Conservation (phyloP, 2,888 invertebrate species). For the Drosophila nigricruria region DNA sequence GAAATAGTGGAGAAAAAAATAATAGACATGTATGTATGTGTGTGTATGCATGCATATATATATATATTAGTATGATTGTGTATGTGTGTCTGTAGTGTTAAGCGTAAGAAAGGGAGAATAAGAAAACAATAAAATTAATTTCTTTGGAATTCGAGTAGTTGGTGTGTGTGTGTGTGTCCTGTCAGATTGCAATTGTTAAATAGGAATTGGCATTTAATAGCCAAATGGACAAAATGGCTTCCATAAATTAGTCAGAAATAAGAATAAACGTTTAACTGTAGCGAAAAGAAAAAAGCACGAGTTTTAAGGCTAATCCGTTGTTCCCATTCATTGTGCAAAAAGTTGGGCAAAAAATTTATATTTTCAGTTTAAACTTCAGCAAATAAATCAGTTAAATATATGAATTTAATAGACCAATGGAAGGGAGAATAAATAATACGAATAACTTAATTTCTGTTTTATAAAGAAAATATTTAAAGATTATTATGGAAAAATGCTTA, state of each 20-base stretch:
- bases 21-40: neutral
- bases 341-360: neutral
- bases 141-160: conserved; percentile 27
- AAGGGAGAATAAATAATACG: too few species aligned
- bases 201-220: conserved; percentile 18
- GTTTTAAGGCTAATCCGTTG: neutral
- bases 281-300: neutral
- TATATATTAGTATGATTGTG: neutral
- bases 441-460: too few species aligned
- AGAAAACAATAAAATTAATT: conserved; percentile 23
- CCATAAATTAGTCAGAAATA: neutral
- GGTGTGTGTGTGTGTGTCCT: conserved; percentile 6
- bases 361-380: too few species aligned
- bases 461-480: too few species aligned
- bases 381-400: too few species aligned
- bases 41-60: neutral
- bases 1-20: conserved; percentile 37
- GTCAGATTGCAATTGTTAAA: conserved; percentile 16
- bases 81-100: conserved; percentile 34
- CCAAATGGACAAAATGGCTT: neutral
- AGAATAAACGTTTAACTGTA: neutral
- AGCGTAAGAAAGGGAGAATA: conserved; percentile 12
- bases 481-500: too few species aligned
- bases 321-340: neutral
- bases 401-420: too few species aligned